phyloP scores from a whole-genome alignment of 1,140 invertebrate genomes.

The Heliconius himera region DNA sequence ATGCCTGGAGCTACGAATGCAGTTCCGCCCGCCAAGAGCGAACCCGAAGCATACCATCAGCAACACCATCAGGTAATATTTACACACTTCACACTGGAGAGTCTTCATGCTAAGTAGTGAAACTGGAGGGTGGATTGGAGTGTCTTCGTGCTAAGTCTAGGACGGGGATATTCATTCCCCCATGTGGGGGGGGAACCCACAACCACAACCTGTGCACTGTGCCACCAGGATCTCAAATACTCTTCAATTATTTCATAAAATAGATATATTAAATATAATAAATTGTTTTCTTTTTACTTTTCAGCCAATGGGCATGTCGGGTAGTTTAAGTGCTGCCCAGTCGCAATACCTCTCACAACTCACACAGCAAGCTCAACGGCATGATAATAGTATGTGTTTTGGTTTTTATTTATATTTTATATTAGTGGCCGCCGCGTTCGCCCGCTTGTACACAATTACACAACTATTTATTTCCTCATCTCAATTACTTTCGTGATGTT shows the following conservation, averaged over 20 bases:
- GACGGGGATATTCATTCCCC: too few species aligned
- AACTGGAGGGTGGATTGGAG: too few species aligned
- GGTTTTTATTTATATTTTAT: not conserved
- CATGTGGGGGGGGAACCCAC: too few species aligned
- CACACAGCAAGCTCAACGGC: constrained; percentile 84
- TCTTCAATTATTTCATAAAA: too few species aligned
- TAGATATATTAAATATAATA: not conserved
- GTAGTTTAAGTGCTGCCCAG: constrained; percentile 85
- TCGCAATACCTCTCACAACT: constrained; percentile 87
- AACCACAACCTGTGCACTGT: too few species aligned
- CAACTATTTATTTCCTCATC: too few species aligned
- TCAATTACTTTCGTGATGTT: too few species aligned
- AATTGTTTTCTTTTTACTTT: constrained; percentile 27
- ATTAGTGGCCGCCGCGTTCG: too few species aligned
- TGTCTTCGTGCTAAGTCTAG: too few species aligned
- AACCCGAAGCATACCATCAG: constrained; percentile 26
- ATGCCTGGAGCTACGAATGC: constrained; percentile 3
- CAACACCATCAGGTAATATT: constrained; percentile 27
- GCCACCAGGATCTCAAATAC: not conserved
- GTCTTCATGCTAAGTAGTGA: too few species aligned
- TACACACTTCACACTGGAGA: too few species aligned
- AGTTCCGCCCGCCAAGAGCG: constrained; percentile 27
- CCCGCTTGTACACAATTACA: too few species aligned
- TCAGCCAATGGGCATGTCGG: constrained; percentile 77
- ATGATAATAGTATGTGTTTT: constrained; percentile 57